Percentiles rank a stretch among this genome's conserved stretches.
phyloP scores from a whole-genome alignment of 2,888 invertebrate species.

The Rhagium mordax region DNA sequence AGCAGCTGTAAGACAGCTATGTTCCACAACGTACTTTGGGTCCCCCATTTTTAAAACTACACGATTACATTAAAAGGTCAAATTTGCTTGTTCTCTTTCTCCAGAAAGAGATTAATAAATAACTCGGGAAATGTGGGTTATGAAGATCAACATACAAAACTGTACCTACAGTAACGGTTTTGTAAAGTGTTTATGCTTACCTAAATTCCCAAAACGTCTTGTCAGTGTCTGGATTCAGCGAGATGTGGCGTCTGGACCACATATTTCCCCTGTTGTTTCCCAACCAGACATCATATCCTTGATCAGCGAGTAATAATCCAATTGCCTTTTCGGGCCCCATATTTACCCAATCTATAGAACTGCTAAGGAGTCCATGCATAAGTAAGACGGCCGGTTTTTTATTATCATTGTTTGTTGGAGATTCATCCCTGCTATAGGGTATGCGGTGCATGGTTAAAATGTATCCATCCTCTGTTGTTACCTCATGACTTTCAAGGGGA shows the following conservation, averaged over 20 bases:
- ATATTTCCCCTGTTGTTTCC: conserved; percentile 73
- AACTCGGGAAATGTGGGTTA: too few relatives aligned
- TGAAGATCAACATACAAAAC: too few relatives aligned
- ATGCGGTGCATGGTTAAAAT: conserved; percentile 52
- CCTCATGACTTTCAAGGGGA: conserved; percentile 47
- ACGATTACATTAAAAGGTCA: too few relatives aligned
- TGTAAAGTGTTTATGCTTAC: background rate
- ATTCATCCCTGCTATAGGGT: conserved; percentile 40
- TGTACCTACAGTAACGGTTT: background rate
- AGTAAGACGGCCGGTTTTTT: conserved; percentile 40
- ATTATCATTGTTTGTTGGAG: background rate
- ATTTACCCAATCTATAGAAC: conserved; percentile 49
- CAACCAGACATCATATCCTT: conserved; percentile 54
- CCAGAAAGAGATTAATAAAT: too few relatives aligned
- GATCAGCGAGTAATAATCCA: conserved; percentile 48
- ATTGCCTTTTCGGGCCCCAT: conserved; percentile 45
- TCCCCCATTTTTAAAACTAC: too few relatives aligned
- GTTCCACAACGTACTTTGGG: too few relatives aligned
- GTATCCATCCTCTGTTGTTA: conserved; percentile 55
- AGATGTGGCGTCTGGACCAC: conserved; percentile 70
- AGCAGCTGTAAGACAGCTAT: too few relatives aligned
- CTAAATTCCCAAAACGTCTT: conserved; percentile 18
- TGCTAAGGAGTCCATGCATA: conserved; percentile 48
- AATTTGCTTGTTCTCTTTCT: too few relatives aligned
- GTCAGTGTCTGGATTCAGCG: conserved; percentile 47